These are phyloP conservation scores for Acanthaster planci DNA, from an alignment of 35 echinoderm and acorn worm species.

Conservation along the genomic window DNA sequence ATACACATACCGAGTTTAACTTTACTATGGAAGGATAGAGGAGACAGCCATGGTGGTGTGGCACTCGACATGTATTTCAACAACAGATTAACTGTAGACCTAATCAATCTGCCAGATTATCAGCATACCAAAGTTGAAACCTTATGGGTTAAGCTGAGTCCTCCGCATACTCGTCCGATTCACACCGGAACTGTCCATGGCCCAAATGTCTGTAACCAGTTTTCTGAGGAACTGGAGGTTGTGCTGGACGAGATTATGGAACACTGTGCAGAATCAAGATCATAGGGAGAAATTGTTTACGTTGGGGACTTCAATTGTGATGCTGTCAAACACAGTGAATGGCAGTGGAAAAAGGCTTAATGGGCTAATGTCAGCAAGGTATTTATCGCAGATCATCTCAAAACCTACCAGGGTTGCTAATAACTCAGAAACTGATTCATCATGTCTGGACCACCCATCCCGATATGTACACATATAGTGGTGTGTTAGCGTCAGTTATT, in stretches of 20 bases:
- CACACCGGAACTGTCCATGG: background rate
- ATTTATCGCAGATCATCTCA: background rate
- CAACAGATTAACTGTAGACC: background rate
- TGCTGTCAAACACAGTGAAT: background rate
- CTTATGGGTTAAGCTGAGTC: too few relatives aligned
- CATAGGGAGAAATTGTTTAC: conserved; percentile 4
- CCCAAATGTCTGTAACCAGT: too few relatives aligned
- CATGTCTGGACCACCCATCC: too few relatives aligned
- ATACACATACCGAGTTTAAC: background rate
- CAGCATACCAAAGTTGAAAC: background rate
- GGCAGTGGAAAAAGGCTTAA: conserved; percentile 21
- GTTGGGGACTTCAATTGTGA: conserved; percentile 31
- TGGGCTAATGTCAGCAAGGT: background rate
- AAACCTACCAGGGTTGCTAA: too few relatives aligned
- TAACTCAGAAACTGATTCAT: too few relatives aligned
- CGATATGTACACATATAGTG: too few relatives aligned
- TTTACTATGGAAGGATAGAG: background rate
- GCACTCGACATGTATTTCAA: conserved; percentile 3
- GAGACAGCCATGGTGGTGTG: background rate
- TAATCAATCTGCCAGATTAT: background rate
- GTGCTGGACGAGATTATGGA: too few relatives aligned
- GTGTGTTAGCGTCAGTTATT: too few relatives aligned
- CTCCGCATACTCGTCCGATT: conserved; percentile 12
- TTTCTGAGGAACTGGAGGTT: background rate
- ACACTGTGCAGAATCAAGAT: background rate